These are phyloP conservation scores for Byasa hedistus DNA, from an alignment of 2,888 invertebrate genomes.

Conservation along the genomic window DNA sequence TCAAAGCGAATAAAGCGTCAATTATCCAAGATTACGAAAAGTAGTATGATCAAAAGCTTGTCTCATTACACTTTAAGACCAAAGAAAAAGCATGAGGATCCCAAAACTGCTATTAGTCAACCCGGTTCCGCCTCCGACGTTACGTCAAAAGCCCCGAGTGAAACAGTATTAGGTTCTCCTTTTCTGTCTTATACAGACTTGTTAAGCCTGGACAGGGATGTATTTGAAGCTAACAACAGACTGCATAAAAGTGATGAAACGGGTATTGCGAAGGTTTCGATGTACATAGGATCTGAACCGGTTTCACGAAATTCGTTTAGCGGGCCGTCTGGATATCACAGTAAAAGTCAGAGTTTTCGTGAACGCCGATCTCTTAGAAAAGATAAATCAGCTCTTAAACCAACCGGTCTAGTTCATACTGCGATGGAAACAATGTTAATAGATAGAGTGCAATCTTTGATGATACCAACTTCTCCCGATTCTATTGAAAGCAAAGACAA, in stretches of 20 bases:
- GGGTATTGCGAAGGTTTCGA: slow-evolving; percentile 55
- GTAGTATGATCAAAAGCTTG: slow-evolving; percentile 71
- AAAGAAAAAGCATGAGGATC: slow-evolving; percentile 59
- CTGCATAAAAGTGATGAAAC: slow-evolving; percentile 64
- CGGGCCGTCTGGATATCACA: slow-evolving; percentile 50
- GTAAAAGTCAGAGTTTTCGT: slow-evolving; percentile 46
- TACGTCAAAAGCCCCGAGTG: slow-evolving; percentile 65
- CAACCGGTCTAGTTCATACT: slow-evolving; percentile 69
- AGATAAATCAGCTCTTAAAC: slow-evolving; percentile 54
- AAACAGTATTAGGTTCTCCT: slow-evolving; percentile 77
- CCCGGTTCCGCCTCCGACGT: slow-evolving; percentile 66
- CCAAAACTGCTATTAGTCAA: slow-evolving; percentile 57
- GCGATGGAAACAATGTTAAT: slow-evolving; percentile 80
- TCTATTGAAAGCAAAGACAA: slow-evolving; percentile 45
- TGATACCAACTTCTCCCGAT: slow-evolving; percentile 65
- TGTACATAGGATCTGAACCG: slow-evolving; percentile 76
- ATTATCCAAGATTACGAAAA: slow-evolving; percentile 66
- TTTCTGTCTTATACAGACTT: slow-evolving; percentile 74
- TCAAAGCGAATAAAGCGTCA: slow-evolving; percentile 66
- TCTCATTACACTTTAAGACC: slow-evolving; percentile 69
- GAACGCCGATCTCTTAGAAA: slow-evolving; percentile 48
- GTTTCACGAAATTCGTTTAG: slow-evolving; percentile 65
- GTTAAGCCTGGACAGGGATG: slow-evolving; percentile 59
- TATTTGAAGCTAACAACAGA: slow-evolving; percentile 47
- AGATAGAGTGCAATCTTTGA: slow-evolving; percentile 73